Evolutionary conservation across 2,113 vertebrate genomes (phyloP).

Genomic region (Alosa alosa): DNA sequence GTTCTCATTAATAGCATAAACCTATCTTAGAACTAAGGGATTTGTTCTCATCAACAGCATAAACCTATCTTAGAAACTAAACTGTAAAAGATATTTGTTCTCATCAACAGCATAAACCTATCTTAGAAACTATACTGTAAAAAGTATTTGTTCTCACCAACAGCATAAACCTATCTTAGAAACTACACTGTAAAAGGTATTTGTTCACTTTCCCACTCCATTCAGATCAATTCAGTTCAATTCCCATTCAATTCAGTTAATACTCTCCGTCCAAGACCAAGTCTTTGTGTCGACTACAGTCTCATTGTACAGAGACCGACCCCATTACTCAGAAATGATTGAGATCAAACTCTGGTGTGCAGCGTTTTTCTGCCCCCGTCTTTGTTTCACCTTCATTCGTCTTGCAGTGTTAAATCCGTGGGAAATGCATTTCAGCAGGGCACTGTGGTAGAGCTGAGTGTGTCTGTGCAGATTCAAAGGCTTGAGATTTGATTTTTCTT

Average conservation of each 20-base stretch:
- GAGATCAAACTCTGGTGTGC: background rate
- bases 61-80: too few species aligned
- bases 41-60: too few species aligned
- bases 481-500: background rate
- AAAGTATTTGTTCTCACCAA: background rate
- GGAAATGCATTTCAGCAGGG: constrained; percentile 24
- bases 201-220: too few species aligned
- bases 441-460: constrained; percentile 37
- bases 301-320: background rate
- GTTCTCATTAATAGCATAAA: too few species aligned
- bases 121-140: too few species aligned
- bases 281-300: background rate
- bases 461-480: constrained; percentile 17
- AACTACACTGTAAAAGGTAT: too few species aligned
- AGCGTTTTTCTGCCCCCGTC: background rate
- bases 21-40: too few species aligned
- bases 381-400: constrained; percentile 3
- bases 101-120: too few species aligned
- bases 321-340: background rate
- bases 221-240: background rate
- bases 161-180: too few species aligned
- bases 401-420: background rate
- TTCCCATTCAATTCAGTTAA: background rate
- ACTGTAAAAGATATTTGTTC: too few species aligned
- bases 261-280: background rate